Percentiles rank a stretch among this genome's conserved stretches.
These are phyloP conservation scores for Lochmaea capreae DNA, from an alignment of 2,888 invertebrate species.

Conservation along the genomic window DNA sequence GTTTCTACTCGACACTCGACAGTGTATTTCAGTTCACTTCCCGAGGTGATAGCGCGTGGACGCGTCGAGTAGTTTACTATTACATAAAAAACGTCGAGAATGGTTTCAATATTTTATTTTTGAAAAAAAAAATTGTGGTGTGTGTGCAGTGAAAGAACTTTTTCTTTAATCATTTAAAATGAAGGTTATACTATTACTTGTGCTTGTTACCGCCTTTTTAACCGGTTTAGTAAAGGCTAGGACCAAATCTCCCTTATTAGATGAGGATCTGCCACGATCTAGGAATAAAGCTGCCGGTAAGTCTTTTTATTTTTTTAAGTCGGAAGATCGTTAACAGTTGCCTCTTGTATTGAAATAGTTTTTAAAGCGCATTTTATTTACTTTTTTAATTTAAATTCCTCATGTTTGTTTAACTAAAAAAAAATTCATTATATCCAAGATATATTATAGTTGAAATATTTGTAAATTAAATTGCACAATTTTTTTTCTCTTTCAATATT, in stretches of 20 bases:
- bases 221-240: constrained; percentile 48
- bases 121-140: constrained; percentile 22
- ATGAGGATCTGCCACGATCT: constrained; percentile 57
- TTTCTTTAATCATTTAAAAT: constrained; percentile 23
- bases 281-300: constrained; percentile 62
- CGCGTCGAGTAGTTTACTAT: constrained; percentile 15
- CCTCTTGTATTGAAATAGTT: constrained; percentile 12
- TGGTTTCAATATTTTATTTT: constrained; percentile 28
- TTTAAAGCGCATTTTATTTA: constrained; percentile 5
- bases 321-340: not conserved
- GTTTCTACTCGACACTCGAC: constrained; percentile 23
- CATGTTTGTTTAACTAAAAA: not conserved
- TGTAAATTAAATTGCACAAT: not conserved
- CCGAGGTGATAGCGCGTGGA: constrained; percentile 16
- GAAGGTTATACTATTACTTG: constrained; percentile 34
- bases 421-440: not conserved
- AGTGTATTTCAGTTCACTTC: constrained; percentile 31
- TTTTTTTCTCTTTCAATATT: not conserved
- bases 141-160: constrained; percentile 39
- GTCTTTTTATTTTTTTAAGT: constrained; percentile 35
- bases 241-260: constrained; percentile 59
- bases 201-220: constrained; percentile 26
- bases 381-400: not conserved
- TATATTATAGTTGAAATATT: not conserved
- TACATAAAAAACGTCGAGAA: constrained; percentile 35